phyloP scores from a whole-genome alignment of 1,140 invertebrate species.

The Globodera rostochiensis region DNA sequence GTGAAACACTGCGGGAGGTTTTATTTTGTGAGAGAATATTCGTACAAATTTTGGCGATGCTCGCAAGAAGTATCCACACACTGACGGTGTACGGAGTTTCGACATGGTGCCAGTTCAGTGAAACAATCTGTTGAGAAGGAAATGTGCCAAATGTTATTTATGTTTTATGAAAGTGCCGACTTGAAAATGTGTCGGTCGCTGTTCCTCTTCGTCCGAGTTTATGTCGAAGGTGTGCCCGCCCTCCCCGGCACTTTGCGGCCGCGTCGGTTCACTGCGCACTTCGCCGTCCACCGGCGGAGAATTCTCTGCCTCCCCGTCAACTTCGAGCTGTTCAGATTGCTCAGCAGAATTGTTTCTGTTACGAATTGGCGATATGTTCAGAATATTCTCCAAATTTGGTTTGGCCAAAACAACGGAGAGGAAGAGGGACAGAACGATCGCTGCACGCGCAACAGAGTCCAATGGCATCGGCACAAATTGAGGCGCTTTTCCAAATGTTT shows the following conservation, averaged over 20 bases:
- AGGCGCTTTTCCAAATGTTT: no score
- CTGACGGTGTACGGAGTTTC: conserved; percentile 40
- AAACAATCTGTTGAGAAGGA: conserved; percentile 1
- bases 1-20: conserved; percentile 59
- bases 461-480: no score
- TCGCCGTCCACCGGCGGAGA: background rate
- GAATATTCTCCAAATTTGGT: background rate
- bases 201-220: conserved; percentile 5
- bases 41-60: conserved; percentile 61
- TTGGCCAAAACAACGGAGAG: background rate
- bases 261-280: background rate
- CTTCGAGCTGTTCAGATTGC: background rate
- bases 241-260: background rate
- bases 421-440: background rate
- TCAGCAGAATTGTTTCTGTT: background rate
- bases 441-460: background rate
- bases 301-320: background rate
- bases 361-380: background rate
- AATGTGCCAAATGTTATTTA: background rate
- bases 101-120: conserved; percentile 26
- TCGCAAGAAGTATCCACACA: conserved; percentile 56
- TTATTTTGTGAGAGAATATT: background rate
- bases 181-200: conserved; percentile 5
- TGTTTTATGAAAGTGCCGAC: background rate
- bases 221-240: conserved; percentile 15